A percentile compares a stretch with the other conserved stretches of the same genome.
phyloP scores from a whole-genome alignment of 2,113 vertebrate genomes.

The Syrrhaptes paradoxus region DNA sequence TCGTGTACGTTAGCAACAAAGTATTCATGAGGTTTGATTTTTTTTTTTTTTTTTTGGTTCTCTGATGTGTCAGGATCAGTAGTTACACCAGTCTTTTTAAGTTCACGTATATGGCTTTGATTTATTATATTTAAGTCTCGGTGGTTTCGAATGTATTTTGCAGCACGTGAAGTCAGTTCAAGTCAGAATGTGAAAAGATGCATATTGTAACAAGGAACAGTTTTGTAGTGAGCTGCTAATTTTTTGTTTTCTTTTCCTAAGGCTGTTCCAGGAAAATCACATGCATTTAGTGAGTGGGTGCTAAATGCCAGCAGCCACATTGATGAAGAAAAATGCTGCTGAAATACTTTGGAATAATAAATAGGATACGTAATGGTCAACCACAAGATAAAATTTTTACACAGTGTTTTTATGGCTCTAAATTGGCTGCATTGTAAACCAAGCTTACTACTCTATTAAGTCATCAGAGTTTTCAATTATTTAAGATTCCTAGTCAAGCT shows the following conservation, averaged over 20 bases:
- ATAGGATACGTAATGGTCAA: constrained; percentile 73
- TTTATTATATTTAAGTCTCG: constrained; percentile 30
- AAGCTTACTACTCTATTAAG: constrained; percentile 77
- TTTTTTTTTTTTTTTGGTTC: constrained; percentile 8
- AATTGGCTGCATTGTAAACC: constrained; percentile 80
- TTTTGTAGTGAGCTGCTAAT: constrained; percentile 14
- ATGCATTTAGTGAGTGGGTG: constrained; percentile 63
- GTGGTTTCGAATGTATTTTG: neutral
- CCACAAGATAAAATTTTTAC: constrained; percentile 80
- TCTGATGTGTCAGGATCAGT: constrained; percentile 37
- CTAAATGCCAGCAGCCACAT: constrained; percentile 74
- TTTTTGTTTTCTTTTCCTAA: constrained; percentile 58
- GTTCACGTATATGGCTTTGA: constrained; percentile 3
- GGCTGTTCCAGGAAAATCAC: constrained; percentile 62
- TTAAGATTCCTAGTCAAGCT: constrained; percentile 73
- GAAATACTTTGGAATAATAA: constrained; percentile 80
- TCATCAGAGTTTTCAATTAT: constrained; percentile 80
- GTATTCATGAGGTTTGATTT: constrained; percentile 46
- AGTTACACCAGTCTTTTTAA: constrained; percentile 16
- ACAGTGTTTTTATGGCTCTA: constrained; percentile 78
- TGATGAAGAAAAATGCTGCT: constrained; percentile 77
- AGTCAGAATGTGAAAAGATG: neutral
- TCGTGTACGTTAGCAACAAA: neutral
- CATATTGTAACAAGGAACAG: neutral
- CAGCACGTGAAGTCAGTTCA: neutral